Conservation (phyloP, 2,888 invertebrate genomes). For the Strigamia transsilvanica region DNA sequence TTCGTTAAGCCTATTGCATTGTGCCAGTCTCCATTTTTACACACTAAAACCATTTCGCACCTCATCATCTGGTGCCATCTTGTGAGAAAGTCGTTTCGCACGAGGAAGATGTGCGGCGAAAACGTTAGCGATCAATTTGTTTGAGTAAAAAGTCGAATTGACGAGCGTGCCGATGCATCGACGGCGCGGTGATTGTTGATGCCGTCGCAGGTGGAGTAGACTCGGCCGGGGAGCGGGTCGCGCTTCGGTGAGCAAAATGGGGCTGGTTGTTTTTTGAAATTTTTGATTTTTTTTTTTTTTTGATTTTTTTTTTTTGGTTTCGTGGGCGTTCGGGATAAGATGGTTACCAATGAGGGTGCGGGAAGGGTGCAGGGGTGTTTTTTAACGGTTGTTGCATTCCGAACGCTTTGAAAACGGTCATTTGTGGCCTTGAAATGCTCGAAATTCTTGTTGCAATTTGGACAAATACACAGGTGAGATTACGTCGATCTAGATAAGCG, state of each 20-base stretch:
- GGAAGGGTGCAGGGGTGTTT: slow-evolving; percentile 7
- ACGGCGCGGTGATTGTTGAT: no score
- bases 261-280: no score
- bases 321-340: neutral
- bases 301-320: neutral
- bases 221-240: no score
- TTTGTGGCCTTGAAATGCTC: neutral
- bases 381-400: slow-evolving; percentile 36
- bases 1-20: neutral
- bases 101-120: neutral
- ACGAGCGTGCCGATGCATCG: no score
- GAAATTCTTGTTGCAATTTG: neutral
- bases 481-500: no score
- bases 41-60: neutral
- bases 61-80: slow-evolving; percentile 41
- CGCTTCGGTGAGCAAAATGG: no score
- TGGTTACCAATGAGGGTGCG: neutral
- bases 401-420: neutral
- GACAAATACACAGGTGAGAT: neutral
- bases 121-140: no score
- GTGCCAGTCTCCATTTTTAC: slow-evolving; percentile 1
- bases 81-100: slow-evolving; percentile 21
- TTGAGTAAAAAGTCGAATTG: no score
- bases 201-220: no score
- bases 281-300: neutral